These are phyloP conservation scores for Ametastegia equiseti DNA, from an alignment of 2,888 invertebrate genomes.

Conservation along the genomic window DNA sequence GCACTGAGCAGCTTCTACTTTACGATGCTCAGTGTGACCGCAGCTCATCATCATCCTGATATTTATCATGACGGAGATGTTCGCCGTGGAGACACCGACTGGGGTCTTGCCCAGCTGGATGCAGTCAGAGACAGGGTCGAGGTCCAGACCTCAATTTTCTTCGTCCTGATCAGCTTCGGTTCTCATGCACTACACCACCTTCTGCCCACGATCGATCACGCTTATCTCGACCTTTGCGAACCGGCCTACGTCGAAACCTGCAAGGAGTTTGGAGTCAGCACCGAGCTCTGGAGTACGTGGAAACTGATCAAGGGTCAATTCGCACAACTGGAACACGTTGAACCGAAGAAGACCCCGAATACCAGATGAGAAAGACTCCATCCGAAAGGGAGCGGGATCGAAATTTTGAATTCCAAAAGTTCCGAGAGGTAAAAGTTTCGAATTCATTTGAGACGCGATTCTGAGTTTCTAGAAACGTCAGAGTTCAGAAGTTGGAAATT, in stretches of 20 bases:
- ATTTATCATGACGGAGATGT: slow-evolving; percentile 89
- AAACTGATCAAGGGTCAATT: slow-evolving; percentile 84
- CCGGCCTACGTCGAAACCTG: slow-evolving; percentile 82
- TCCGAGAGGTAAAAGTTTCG: too few species aligned
- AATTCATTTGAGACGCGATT: too few species aligned
- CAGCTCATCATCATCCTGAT: slow-evolving; percentile 88
- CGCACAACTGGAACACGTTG: slow-evolving; percentile 77
- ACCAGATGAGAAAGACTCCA: background rate
- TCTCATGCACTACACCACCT: slow-evolving; percentile 89
- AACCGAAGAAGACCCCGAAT: slow-evolving; percentile 29
- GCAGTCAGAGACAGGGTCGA: slow-evolving; percentile 85
- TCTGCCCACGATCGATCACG: slow-evolving; percentile 89
- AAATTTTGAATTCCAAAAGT: too few species aligned
- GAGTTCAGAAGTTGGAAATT: too few species aligned
- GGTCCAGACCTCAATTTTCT: slow-evolving; percentile 81
- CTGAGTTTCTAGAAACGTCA: too few species aligned
- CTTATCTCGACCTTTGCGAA: slow-evolving; percentile 82
- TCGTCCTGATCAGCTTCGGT: slow-evolving; percentile 86
- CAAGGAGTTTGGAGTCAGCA: slow-evolving; percentile 80
- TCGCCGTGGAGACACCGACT: slow-evolving; percentile 81
- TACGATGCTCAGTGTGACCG: slow-evolving; percentile 82
- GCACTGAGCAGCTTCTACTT: slow-evolving; percentile 81
- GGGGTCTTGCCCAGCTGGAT: slow-evolving; percentile 88
- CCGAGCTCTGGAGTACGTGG: slow-evolving; percentile 75
- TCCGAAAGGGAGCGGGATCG: too few species aligned